These are phyloP conservation scores for Callopanchax toddi DNA, from an alignment of 2,113 vertebrate species.

Conservation along the genomic window DNA sequence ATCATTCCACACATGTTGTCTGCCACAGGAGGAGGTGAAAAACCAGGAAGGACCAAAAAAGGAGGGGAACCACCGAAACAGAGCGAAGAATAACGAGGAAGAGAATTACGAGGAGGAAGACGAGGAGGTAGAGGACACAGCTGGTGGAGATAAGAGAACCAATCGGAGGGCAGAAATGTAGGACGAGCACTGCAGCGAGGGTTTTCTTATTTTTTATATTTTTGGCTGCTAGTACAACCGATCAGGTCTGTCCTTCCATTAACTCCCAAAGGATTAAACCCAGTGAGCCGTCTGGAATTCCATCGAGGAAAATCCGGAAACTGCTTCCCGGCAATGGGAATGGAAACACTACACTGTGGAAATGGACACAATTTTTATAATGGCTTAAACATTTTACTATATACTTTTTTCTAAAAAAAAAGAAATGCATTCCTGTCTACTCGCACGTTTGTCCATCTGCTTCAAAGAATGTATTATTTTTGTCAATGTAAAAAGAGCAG, in stretches of 20 bases:
- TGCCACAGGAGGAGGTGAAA: conserved; percentile 68
- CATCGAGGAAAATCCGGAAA: conserved; percentile 25
- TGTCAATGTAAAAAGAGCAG: conserved; percentile 42
- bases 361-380: conserved; percentile 41
- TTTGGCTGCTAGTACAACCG: conserved; percentile 2
- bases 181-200: conserved; percentile 21
- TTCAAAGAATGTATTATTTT: conserved; percentile 63
- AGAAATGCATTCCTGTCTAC: conserved; percentile 27
- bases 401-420: no score
- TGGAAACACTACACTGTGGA: conserved; percentile 49
- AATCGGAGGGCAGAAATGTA: conserved; percentile 91
- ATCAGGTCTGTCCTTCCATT: conserved; percentile 22
- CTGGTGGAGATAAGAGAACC: conserved; percentile 72
- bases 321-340: conserved; percentile 26
- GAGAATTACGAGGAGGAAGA: conserved; percentile 92
- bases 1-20: conserved; percentile 3
- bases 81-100: conserved; percentile 74
- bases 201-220: conserved; percentile 10
- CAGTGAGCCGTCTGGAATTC: conserved; percentile 42
- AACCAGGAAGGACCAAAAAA: conserved; percentile 69
- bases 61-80: conserved; percentile 69
- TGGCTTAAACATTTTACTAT: conserved; percentile 24
- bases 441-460: conserved; percentile 16
- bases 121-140: conserved; percentile 83
- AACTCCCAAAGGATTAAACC: conserved; percentile 37